Base-by-base conservation (phyloP, 2,113 vertebrate genomes). In the Chloroceryle aenea region DNA sequence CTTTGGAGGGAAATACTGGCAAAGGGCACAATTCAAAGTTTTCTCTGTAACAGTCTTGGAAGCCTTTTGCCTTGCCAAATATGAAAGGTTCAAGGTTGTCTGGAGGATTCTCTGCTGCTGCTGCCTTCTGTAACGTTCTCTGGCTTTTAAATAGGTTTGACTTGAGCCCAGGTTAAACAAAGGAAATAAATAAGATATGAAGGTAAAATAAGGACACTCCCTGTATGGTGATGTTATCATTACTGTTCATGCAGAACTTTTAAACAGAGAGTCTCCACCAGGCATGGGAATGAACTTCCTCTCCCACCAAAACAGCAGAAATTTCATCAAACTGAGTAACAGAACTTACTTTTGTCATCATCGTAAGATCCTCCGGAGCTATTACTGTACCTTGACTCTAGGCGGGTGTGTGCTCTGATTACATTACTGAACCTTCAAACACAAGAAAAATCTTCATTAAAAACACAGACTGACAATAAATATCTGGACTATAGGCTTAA, bases 311-410 rank as follows among this genome's bases (percentile, higher is more conserved):
- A 75, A 36, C n/a, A 68, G 10, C 73, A 40, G 30, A 47, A 71
- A 56, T 58, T 64, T 72, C 40, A 85, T 26, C 16, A 56, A 32
- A 30, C 1, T 14, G 56, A 64, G 58, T 36, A 50, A 32, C 4
- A 88, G 27, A 64, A 98, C 99, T 98, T 97, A 99, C 99, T 99
- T 98, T 99, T 99, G 91, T 99, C 99, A 67, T 99, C 99, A 82
- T 99, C 99, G 0, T 99, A 99, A 13, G 99, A 99, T 68, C 99
- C 99, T 96, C 99, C 99, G 0, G 99, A 99, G 95, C 99, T 99
- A 96, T 99, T 99, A 96, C 99, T 99, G 98, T 99, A 99, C 90
- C 99, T 99, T n/a, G 99, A 99, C 93, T 99, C 99, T 45, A 99
- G 98, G 43, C 99, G 99, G 47, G 99, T 99, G 94, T 99, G 99